Evolutionary conservation across 2,113 vertebrate species (phyloP), one percentile per base, ranked within the genome.

Genomic region (Leucoraja erinaceus): DNA sequence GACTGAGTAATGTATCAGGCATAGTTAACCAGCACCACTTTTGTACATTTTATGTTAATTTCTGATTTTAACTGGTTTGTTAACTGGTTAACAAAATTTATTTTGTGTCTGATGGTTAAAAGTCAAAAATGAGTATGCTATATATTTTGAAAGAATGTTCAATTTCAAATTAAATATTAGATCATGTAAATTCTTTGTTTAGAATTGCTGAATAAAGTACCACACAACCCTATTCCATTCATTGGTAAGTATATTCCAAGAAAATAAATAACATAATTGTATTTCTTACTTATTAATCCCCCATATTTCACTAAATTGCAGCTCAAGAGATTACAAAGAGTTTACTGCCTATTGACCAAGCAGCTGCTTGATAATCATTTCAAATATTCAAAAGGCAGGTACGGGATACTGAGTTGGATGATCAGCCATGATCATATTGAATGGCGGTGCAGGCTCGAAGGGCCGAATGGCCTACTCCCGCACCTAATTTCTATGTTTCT

Each of bases 361-460:
- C 28, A 70, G 66, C 47, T 91, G 61, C 7, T 91, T 91, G 86
- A 70, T 66, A 68, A 90, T 70, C 20, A 59, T 90, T 68, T 91
- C 18, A 47, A 31, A 63, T 86, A 86, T n/a, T n/a, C n/a, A n/a
- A n/a, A n/a, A n/a, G n/a, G n/a, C n/a, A n/a, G n/a, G n/a, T n/a
- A n/a, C n/a, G n/a, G n/a, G n/a, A n/a, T n/a, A n/a, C n/a, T n/a
- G n/a, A n/a, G n/a, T n/a, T n/a, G n/a, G n/a, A n/a, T n/a, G n/a
- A n/a, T n/a, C n/a, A n/a, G n/a, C n/a, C n/a, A n/a, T n/a, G n/a
- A n/a, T n/a, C n/a, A n/a, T n/a, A n/a, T n/a, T n/a, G n/a, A n/a
- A n/a, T n/a, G n/a, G n/a, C n/a, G n/a, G n/a, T n/a, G n/a, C n/a
- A n/a, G n/a, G n/a, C n/a, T n/a, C n/a, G n/a, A n/a, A n/a, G n/a